Conservation (phyloP, 2,888 invertebrate species). For the Diarsia rubi region DNA sequence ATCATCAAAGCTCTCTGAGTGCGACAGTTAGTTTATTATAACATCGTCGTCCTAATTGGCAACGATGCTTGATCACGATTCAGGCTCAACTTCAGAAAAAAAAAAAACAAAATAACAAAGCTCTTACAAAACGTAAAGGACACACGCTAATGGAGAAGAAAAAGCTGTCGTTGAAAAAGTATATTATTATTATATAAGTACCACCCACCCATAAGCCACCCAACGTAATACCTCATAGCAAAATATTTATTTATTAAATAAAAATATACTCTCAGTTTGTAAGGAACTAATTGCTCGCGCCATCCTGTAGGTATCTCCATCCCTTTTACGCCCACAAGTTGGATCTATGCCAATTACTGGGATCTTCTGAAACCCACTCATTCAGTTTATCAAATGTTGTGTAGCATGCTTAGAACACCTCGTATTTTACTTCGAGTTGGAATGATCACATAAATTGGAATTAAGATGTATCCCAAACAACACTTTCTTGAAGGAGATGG, state of each 20-base stretch:
- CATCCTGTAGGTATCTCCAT: slow-evolving; percentile 46
- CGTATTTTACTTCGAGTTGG: slow-evolving; percentile 7
- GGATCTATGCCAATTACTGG: slow-evolving; percentile 74
- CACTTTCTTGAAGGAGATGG: slow-evolving; percentile 4
- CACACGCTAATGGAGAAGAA: neutral
- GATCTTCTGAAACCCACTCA: slow-evolving; percentile 47
- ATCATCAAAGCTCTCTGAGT: too few relatives aligned
- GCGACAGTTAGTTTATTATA: neutral
- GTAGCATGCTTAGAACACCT: slow-evolving; percentile 23
- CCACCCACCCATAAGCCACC: neutral
- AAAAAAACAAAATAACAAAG: neutral
- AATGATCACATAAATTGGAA: slow-evolving; percentile 38
- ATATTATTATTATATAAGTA: too few relatives aligned
- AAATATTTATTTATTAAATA: slow-evolving; percentile 22
- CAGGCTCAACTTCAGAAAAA: neutral
- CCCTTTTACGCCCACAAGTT: slow-evolving; percentile 69
- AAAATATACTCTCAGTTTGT: slow-evolving; percentile 33
- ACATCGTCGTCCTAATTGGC: neutral
- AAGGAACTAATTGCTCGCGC: slow-evolving; percentile 31
- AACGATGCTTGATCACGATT: neutral
- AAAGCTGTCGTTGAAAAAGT: neutral
- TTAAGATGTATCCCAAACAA: neutral
- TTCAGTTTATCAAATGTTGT: slow-evolving; percentile 38
- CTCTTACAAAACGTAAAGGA: neutral
- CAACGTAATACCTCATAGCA: slow-evolving; percentile 9